Conservation (phyloP, 2,888 invertebrate genomes). For the Cyaniris semiargus region DNA sequence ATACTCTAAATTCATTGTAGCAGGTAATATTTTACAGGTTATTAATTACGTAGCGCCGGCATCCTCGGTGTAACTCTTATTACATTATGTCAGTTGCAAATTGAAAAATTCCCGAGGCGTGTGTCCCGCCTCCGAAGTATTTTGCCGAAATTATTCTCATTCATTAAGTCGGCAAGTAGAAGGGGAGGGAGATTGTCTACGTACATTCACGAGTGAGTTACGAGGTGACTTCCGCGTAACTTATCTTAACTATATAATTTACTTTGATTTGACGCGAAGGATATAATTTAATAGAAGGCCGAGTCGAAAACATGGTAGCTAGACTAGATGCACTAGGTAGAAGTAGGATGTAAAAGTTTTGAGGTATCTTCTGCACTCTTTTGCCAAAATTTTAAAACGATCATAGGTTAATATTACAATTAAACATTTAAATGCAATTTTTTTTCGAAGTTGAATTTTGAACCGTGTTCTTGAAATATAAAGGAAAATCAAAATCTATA, state of each 20-base stretch:
- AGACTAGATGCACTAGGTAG: background rate
- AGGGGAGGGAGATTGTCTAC: constrained; percentile 75
- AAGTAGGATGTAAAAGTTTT: background rate
- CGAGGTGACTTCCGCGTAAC: constrained; percentile 78
- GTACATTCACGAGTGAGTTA: constrained; percentile 77
- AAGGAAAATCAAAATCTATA: constrained; percentile 17
- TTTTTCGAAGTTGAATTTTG: background rate
- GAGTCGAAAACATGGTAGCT: background rate
- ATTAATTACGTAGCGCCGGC: constrained; percentile 77
- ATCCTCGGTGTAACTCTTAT: constrained; percentile 79
- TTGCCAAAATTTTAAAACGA: background rate
- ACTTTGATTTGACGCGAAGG: constrained; percentile 55
- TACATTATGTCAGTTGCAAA: constrained; percentile 80
- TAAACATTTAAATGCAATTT: too few species aligned
- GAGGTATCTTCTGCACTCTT: background rate
- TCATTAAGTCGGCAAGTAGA: constrained; percentile 78
- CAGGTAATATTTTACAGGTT: constrained; percentile 80
- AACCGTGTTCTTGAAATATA: constrained; percentile 6
- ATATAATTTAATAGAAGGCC: background rate
- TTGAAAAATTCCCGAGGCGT: constrained; percentile 80
- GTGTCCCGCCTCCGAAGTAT: constrained; percentile 78
- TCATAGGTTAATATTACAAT: too few species aligned
- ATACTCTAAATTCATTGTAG: constrained; percentile 78
- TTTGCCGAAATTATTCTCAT: constrained; percentile 80
- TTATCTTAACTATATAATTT: constrained; percentile 75